Percentiles rank a stretch among this genome's conserved stretches.
Evolutionary conservation across 2,888 invertebrate species (phyloP).

Genomic region (Orchesella flavescens): DNA sequence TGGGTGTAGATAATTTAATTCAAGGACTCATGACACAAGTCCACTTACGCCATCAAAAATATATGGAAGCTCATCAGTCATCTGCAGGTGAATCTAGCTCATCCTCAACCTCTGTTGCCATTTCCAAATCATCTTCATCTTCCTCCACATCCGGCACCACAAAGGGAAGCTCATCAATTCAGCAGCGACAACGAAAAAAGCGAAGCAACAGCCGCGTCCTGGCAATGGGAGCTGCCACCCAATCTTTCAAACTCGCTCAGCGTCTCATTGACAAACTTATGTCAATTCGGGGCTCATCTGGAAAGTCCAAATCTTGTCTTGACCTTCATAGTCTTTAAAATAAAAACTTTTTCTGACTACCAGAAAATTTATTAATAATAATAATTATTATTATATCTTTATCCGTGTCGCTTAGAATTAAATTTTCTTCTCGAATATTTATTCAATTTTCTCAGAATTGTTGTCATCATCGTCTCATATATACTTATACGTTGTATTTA

Average conservation of each 20-base stretch:
- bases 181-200: slow-evolving; percentile 41
- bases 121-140: slow-evolving; percentile 40
- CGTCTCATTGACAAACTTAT: slow-evolving; percentile 58
- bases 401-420: too few relatives aligned
- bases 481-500: too few relatives aligned
- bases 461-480: too few relatives aligned
- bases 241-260: slow-evolving; percentile 57
- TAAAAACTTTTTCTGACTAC: too few relatives aligned
- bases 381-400: too few relatives aligned
- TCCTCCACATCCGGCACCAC: slow-evolving; percentile 20
- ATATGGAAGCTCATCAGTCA: slow-evolving; percentile 27
- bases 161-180: slow-evolving; percentile 5
- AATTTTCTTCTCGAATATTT: too few relatives aligned
- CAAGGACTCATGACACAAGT: slow-evolving; percentile 62
- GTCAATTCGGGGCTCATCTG: slow-evolving; percentile 49
- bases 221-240: slow-evolving; percentile 44
- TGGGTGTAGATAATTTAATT: slow-evolving; percentile 57
- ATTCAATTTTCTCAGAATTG: too few relatives aligned
- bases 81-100: slow-evolving; percentile 34
- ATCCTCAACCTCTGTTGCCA: slow-evolving; percentile 33
- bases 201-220: slow-evolving; percentile 38
- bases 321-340: slow-evolving; percentile 62
- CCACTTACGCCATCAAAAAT: slow-evolving; percentile 45
- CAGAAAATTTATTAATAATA: too few relatives aligned
- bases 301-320: slow-evolving; percentile 61